phyloP scores from a whole-genome alignment of 2,797 vertebrate genomes.

The Nyctibius grandis region DNA sequence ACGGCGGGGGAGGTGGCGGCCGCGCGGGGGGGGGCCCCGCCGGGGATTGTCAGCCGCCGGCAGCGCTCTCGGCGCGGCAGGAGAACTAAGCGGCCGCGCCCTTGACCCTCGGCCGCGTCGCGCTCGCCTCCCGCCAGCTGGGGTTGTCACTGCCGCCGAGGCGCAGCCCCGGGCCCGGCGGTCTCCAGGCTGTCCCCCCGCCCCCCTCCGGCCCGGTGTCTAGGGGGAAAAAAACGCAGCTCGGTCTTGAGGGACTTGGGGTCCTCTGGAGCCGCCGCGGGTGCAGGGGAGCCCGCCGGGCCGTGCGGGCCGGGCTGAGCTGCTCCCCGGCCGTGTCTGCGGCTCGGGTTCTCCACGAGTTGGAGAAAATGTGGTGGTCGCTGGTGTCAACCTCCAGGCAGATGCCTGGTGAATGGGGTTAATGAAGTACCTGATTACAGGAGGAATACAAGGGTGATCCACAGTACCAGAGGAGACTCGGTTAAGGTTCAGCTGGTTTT shows the following conservation, averaged over 20 bases:
- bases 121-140: rapidly evolving
- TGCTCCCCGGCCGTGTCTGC: not conserved
- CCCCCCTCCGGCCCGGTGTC: not conserved
- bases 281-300: not conserved
- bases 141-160: not conserved
- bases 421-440: rapidly evolving
- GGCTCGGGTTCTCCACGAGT: rapidly evolving
- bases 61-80: not conserved
- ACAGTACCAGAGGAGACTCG: too few relatives aligned
- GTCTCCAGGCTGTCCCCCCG: not conserved
- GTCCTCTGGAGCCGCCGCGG: not conserved
- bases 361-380: rapidly evolving
- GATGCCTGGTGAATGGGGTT: not conserved
- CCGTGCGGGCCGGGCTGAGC: not conserved
- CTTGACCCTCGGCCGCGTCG: not conserved
- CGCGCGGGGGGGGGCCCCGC: not conserved
- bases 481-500: too few relatives aligned
- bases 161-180: not conserved
- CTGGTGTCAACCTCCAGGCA: rapidly evolving
- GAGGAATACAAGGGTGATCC: too few relatives aligned
- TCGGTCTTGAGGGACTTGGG: not conserved
- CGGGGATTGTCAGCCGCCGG: not conserved
- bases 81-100: not conserved
- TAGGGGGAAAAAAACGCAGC: not conserved
- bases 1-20: not conserved